Conservation (phyloP, 2,113 vertebrate species). For the Numenius arquata region DNA sequence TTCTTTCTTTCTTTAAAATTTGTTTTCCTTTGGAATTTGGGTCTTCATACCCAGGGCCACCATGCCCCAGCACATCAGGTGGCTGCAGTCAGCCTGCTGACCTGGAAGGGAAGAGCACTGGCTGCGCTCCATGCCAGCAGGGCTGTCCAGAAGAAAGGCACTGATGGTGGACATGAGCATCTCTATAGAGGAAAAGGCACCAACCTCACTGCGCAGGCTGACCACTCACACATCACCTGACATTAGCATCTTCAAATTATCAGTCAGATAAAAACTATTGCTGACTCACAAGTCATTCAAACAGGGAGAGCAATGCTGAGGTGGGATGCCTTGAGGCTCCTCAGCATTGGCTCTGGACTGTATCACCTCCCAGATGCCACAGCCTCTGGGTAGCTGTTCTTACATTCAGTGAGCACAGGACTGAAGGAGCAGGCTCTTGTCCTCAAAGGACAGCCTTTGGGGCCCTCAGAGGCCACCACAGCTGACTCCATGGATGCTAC, state of each 20-base stretch:
- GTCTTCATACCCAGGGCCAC: not conserved
- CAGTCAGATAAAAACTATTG: not conserved
- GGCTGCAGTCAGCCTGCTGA: not conserved
- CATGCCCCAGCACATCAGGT: not conserved
- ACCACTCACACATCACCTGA: not conserved
- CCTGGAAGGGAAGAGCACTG: not conserved
- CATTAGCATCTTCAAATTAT: not conserved
- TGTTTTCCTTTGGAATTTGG: not conserved
- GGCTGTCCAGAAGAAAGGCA: not conserved
- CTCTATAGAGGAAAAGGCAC: not conserved
- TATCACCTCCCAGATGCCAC: not conserved
- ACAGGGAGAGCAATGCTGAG: not conserved
- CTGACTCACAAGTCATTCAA: not conserved
- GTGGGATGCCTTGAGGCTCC: not conserved
- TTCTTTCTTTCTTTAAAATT: not conserved
- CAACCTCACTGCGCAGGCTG: not conserved
- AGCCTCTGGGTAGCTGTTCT: not conserved
- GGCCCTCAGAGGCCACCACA: fast-evolving
- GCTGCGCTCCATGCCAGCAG: fast-evolving
- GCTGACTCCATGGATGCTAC: not conserved
- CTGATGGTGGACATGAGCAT: not conserved
- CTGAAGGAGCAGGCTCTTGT: not conserved
- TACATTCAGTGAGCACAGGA: not conserved
- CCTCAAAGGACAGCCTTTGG: not conserved
- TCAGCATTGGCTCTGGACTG: fast-evolving